These are phyloP conservation scores for Dolichoris vasculosae DNA, from an alignment of 1,140 invertebrate species.

Conservation along the genomic window DNA sequence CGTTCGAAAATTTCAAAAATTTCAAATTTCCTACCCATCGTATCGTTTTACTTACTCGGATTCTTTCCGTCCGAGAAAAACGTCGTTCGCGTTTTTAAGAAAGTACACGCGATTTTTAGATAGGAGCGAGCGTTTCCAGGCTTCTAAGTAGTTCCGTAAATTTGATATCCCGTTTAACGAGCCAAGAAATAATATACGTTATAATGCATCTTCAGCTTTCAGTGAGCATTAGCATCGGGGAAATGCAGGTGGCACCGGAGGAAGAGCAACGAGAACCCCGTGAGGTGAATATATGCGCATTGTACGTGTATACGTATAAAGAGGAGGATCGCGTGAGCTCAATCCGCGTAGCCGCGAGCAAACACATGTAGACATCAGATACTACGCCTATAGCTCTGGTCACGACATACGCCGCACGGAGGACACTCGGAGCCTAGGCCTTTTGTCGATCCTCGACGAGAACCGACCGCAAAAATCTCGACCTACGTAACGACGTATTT, in stretches of 20 bases:
- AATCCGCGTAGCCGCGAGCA: conserved; percentile 38
- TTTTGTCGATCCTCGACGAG: conserved; percentile 40
- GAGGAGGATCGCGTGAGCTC: conserved; percentile 62
- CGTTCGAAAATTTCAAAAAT: too few relatives aligned
- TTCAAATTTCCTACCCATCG: too few relatives aligned
- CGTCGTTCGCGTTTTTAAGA: neutral
- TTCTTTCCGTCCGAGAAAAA: too few relatives aligned
- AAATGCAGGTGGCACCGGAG: conserved; percentile 26
- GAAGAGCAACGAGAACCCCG: neutral
- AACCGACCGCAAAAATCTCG: conserved; percentile 18
- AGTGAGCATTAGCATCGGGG: neutral
- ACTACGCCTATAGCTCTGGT: conserved; percentile 60
- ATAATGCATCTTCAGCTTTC: neutral
- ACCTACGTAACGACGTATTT: conserved; percentile 31
- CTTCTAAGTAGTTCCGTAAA: too few relatives aligned
- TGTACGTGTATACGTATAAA: conserved; percentile 46
- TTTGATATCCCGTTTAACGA: too few relatives aligned
- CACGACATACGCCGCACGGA: conserved; percentile 55
- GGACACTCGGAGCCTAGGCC: neutral
- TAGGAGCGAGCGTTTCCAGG: too few relatives aligned
- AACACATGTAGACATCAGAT: conserved; percentile 67
- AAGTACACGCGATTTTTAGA: too few relatives aligned
- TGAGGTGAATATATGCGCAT: neutral
- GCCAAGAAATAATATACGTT: neutral
- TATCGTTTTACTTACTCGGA: too few relatives aligned